A percentile compares a stretch with the other conserved stretches of the same genome.
These are phyloP conservation scores for Pentalonia nigronervosa DNA, from an alignment of 1,140 invertebrate species.

Conservation along the genomic window DNA sequence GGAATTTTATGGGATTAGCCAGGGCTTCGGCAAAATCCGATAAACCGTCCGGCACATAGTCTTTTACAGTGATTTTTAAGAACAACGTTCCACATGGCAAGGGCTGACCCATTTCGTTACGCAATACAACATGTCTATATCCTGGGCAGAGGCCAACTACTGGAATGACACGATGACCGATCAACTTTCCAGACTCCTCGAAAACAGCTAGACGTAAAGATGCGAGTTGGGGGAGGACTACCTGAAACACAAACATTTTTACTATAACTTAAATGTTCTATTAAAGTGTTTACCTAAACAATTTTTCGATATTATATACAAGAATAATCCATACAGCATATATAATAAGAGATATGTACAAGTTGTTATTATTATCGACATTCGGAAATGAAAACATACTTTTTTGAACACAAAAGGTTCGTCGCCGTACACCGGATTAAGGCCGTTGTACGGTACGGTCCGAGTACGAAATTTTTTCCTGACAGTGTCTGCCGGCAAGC, in stretches of 20 bases:
- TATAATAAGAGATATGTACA: neutral
- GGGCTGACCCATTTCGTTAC: slow-evolving; percentile 94
- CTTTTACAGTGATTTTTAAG: slow-evolving; percentile 91
- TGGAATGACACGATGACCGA: slow-evolving; percentile 95
- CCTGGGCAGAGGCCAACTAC: slow-evolving; percentile 93
- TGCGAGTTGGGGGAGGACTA: slow-evolving; percentile 96
- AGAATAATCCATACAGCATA: neutral
- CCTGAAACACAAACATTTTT: slow-evolving; percentile 68
- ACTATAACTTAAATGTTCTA: neutral
- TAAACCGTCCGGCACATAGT: slow-evolving; percentile 94
- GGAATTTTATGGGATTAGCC: slow-evolving; percentile 96
- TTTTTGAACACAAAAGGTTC: slow-evolving; percentile 99
- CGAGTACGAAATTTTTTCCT: slow-evolving; percentile 95
- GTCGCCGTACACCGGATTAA: slow-evolving; percentile 93
- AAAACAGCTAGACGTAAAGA: slow-evolving; percentile 94
- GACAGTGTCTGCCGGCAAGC: slow-evolving; percentile 96
- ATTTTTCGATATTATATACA: neutral
- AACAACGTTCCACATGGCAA: slow-evolving; percentile 88
- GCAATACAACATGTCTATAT: slow-evolving; percentile 85
- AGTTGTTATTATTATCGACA: neutral
- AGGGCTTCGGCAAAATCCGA: slow-evolving; percentile 95
- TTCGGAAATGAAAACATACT: slow-evolving; percentile 65
- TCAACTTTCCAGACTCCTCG: slow-evolving; percentile 92
- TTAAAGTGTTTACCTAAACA: neutral
- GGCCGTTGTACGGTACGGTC: slow-evolving; percentile 92